Evolutionary conservation across 2,113 vertebrate species (phyloP).

Genomic region (Stegostoma tigrinum): DNA sequence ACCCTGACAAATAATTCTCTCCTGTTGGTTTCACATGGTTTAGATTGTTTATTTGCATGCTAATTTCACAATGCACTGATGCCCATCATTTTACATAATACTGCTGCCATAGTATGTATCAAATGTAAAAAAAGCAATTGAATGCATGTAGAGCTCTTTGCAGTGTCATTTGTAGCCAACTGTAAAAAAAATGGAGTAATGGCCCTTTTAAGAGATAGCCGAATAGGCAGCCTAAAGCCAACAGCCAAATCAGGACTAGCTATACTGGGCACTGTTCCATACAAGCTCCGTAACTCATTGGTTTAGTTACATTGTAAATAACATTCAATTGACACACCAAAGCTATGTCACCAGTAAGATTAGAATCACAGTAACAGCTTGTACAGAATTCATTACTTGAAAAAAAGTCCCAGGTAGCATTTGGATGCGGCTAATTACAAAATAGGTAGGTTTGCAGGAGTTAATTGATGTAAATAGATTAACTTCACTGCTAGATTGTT

Average conservation of each 20-base stretch:
- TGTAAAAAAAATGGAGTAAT: background rate
- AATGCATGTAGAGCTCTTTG: background rate
- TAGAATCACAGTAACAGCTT: background rate
- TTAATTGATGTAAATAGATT: background rate
- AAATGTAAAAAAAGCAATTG: background rate
- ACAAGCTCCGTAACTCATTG: background rate
- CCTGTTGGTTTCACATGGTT: background rate
- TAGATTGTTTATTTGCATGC: background rate
- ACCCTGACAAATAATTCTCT: background rate
- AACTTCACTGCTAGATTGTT: background rate
- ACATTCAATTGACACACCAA: background rate
- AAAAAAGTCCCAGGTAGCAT: background rate
- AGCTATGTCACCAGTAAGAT: no score
- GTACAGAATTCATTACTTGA: background rate
- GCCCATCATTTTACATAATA: background rate
- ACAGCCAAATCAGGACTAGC: background rate
- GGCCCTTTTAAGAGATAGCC: background rate
- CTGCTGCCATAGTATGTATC: background rate
- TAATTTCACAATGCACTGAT: background rate
- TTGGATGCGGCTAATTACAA: no score
- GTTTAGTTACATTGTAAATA: background rate
- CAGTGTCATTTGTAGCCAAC: background rate
- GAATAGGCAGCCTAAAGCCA: background rate
- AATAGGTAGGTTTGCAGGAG: background rate
- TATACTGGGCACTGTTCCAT: background rate